Evolutionary conservation across 2,113 vertebrate species (phyloP).

Genomic region (Caranx melampygus): DNA sequence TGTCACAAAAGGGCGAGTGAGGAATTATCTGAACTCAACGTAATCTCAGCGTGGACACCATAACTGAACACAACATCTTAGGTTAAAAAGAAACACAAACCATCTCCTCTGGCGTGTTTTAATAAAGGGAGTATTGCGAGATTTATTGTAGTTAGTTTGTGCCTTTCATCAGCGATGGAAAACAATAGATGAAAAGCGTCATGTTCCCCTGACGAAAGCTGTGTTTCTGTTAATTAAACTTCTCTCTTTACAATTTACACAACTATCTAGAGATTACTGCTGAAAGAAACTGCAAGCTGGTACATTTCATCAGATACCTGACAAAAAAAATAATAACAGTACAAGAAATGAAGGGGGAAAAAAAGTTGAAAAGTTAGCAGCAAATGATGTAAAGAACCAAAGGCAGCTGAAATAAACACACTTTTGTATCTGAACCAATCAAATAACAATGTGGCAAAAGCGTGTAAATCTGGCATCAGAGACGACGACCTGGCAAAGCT

Average conservation of each 20-base stretch:
- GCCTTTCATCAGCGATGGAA: conserved; percentile 29
- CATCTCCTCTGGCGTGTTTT: conserved; percentile 42
- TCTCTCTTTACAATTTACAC: conserved; percentile 58
- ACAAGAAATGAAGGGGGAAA: conserved; percentile 17
- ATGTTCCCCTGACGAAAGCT: conserved; percentile 21
- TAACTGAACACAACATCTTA: conserved; percentile 13
- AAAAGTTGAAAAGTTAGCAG: conserved; percentile 67
- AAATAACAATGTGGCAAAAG: conserved; percentile 64
- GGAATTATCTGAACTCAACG: conserved; percentile 39
- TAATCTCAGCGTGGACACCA: conserved; percentile 15
- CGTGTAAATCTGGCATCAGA: conserved; percentile 55
- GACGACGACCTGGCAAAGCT: conserved; percentile 30
- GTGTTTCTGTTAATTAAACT: conserved; percentile 38
- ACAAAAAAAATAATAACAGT: conserved; percentile 35
- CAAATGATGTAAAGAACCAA: conserved; percentile 74
- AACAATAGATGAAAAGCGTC: conserved; percentile 23
- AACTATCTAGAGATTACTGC: conserved; percentile 39
- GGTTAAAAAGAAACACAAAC: conserved; percentile 36
- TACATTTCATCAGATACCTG: conserved; percentile 55
- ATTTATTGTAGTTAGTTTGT: conserved; percentile 29
- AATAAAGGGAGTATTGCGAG: conserved; percentile 75
- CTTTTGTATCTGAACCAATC: conserved; percentile 48
- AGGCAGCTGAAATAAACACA: conserved; percentile 70
- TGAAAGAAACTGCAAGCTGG: conserved; percentile 20
- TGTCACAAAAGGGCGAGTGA: conserved; percentile 30